Conservation (phyloP, 2,113 vertebrate genomes). For the Takifugu bimaculatus region DNA sequence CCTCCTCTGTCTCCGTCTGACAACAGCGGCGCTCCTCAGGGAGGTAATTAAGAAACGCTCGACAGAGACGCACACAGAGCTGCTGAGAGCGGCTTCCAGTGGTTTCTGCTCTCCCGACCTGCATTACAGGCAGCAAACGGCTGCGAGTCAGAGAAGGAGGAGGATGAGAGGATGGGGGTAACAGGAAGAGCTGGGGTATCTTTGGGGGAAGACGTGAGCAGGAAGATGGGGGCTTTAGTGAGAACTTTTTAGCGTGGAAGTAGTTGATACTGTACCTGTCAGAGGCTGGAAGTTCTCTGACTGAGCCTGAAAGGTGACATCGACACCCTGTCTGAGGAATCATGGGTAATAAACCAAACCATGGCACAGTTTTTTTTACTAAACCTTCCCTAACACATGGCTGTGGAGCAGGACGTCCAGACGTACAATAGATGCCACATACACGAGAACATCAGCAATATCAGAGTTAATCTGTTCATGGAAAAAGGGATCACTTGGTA, state of each 20-base stretch:
- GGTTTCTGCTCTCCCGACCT: conserved; percentile 37
- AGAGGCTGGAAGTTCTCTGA: too few species aligned
- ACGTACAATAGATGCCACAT: too few species aligned
- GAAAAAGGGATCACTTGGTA: too few species aligned
- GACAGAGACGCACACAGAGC: conserved; percentile 67
- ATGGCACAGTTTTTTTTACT: too few species aligned
- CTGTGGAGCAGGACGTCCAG: too few species aligned
- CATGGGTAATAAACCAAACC: too few species aligned
- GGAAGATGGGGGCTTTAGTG: conserved; percentile 38
- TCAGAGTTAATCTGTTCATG: too few species aligned
- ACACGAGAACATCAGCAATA: too few species aligned
- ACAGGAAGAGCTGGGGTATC: conserved; percentile 26
- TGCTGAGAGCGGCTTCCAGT: conserved; percentile 64
- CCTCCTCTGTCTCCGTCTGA: conserved; percentile 51
- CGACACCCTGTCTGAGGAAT: too few species aligned
- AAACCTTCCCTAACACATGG: too few species aligned
- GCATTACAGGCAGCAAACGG: conserved; percentile 56
- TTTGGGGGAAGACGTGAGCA: conserved; percentile 25
- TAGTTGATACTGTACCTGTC: too few species aligned
- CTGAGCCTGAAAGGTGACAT: too few species aligned
- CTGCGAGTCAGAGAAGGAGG: conserved; percentile 33
- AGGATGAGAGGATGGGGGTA: conserved; percentile 14
- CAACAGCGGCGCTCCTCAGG: conserved; percentile 69
- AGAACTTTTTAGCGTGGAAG: background rate
- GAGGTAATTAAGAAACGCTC: conserved; percentile 78